Percentiles rank a stretch among this genome's conserved stretches.
These are phyloP conservation scores for Collichthys lucidus DNA, from an alignment of 2,113 vertebrate genomes.

Conservation along the genomic window DNA sequence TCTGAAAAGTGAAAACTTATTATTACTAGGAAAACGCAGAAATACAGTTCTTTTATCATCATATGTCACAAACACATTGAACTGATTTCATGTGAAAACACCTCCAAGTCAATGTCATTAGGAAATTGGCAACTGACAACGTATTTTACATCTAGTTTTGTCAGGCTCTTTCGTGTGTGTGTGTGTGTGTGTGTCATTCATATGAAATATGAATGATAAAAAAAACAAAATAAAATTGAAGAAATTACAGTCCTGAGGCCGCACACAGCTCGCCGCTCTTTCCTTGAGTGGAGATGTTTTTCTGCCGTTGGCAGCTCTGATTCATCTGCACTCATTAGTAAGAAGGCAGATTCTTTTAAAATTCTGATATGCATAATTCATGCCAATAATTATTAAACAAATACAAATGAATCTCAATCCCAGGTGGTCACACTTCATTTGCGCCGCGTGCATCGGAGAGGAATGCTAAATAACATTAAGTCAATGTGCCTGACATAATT, in stretches of 20 bases:
- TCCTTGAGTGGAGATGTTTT: slow-evolving; percentile 14
- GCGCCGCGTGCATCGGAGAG: not conserved
- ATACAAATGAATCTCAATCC: not conserved
- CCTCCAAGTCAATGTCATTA: not conserved
- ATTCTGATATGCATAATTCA: slow-evolving; percentile 41
- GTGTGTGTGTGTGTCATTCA: not conserved
- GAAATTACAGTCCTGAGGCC: not conserved
- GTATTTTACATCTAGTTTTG: not conserved
- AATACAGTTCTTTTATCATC: no score
- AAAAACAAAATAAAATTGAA: not conserved
- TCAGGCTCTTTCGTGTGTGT: not conserved
- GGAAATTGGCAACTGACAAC: not conserved
- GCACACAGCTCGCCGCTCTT: not conserved
- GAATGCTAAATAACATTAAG: slow-evolving; percentile 3
- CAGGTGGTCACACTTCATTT: slow-evolving; percentile 16
- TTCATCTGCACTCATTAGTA: slow-evolving; percentile 28
- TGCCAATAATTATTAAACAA: slow-evolving; percentile 15
- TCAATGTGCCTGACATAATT: slow-evolving; percentile 17
- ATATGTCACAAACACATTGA: not conserved
- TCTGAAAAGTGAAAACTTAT: not conserved
- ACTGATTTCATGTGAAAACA: not conserved
- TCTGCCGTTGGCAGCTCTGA: slow-evolving; percentile 24
- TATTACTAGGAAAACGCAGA: no score
- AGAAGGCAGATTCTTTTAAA: not conserved
- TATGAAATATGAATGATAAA: not conserved